Conservation (phyloP, 2,113 vertebrate genomes). For the Colistium nudipinnis region DNA sequence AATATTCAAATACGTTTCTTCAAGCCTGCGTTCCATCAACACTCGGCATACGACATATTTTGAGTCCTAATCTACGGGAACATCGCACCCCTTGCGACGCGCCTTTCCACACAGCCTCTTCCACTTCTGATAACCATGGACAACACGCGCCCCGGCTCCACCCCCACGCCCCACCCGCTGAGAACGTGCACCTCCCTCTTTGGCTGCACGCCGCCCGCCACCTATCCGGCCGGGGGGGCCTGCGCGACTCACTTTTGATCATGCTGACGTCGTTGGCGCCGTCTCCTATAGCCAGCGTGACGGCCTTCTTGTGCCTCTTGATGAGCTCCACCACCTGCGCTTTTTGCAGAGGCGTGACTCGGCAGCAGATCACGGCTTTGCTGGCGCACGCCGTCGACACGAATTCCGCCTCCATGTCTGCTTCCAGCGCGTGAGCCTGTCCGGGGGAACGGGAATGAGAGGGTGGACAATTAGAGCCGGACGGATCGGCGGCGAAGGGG, state of each 20-base stretch:
- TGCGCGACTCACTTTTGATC: constrained; percentile 91
- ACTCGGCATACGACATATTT: too few relatives aligned
- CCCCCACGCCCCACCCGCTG: too few relatives aligned
- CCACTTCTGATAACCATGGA: constrained; percentile 38
- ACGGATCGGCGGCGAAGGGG: too few relatives aligned
- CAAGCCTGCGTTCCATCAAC: too few relatives aligned
- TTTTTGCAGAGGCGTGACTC: constrained; percentile 94
- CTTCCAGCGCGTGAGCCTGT: constrained; percentile 92
- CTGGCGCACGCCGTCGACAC: constrained; percentile 90
- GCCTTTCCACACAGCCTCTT: constrained; percentile 39
- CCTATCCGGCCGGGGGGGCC: background rate
- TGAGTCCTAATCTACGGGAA: constrained; percentile 25
- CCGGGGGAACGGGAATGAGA: background rate
- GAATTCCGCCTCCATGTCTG: constrained; percentile 95
- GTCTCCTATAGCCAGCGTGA: constrained; percentile 93
- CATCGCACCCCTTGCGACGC: constrained; percentile 20
- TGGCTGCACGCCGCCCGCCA: background rate
- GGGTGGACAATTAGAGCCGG: background rate
- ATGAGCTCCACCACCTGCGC: constrained; percentile 96
- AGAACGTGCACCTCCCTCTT: constrained; percentile 8
- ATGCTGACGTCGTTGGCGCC: constrained; percentile 96
- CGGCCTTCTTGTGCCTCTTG: constrained; percentile 93
- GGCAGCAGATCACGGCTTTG: constrained; percentile 94
- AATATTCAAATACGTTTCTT: too few relatives aligned
- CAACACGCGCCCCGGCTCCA: background rate